These are phyloP conservation scores for Chaetophractus vellerosus DNA, from an alignment of 2,797 vertebrate species.

Conservation along the genomic window DNA sequence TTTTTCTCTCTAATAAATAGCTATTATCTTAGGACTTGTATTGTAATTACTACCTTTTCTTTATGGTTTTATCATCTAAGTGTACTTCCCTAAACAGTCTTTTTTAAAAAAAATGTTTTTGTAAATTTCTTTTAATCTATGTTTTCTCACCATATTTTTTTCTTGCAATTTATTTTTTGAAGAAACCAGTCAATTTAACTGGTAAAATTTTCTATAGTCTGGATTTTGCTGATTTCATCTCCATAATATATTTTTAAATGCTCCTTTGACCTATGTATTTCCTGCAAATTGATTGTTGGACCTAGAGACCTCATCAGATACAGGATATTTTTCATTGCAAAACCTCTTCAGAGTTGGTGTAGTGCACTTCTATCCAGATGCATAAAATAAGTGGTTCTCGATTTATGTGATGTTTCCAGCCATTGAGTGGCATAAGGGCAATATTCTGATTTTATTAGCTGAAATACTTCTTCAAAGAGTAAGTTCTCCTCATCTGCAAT, in stretches of 20 bases:
- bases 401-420: neutral
- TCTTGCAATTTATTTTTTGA: constrained; percentile 11
- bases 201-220: neutral
- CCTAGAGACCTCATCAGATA: neutral
- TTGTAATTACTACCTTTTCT: neutral
- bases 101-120: neutral
- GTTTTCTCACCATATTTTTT: neutral
- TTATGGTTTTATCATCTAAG: neutral
- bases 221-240: neutral
- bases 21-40: neutral
- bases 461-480: neutral
- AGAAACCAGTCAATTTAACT: neutral
- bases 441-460: constrained; percentile 43
- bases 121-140: neutral
- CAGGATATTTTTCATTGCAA: neutral
- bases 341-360: neutral
- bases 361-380: neutral
- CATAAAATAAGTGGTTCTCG: neutral
- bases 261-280: neutral
- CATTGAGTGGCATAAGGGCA: neutral
- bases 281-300: neutral
- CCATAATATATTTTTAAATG: neutral
- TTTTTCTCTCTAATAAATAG: neutral
- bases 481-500: neutral
- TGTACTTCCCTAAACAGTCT: neutral